A percentile compares a stretch with the other conserved stretches of the same genome.
phyloP scores from a whole-genome alignment of 2,888 invertebrate species.

The Diarsia rubi region DNA sequence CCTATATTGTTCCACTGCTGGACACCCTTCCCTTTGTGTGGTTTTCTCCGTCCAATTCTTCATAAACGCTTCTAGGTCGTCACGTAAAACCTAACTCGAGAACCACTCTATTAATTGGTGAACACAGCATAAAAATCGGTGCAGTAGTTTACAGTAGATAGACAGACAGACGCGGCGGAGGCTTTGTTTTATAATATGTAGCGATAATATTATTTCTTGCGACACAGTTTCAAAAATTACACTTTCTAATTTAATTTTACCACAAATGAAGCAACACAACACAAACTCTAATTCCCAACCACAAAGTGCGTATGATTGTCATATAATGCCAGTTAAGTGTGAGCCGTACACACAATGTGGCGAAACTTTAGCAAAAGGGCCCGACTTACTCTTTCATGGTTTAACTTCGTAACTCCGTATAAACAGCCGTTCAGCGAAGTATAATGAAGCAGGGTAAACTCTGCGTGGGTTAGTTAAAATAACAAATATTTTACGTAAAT shows the following conservation, averaged over 20 bases:
- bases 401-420: slow-evolving; percentile 49
- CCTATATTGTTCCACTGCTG: too few relatives aligned
- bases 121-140: too few relatives aligned
- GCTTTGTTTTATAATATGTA: too few relatives aligned
- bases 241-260: neutral
- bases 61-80: too few relatives aligned
- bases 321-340: slow-evolving; percentile 20
- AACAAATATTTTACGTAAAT: slow-evolving; percentile 31
- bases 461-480: slow-evolving; percentile 25
- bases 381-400: slow-evolving; percentile 48
- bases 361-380: slow-evolving; percentile 47
- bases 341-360: slow-evolving; percentile 25
- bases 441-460: slow-evolving; percentile 42
- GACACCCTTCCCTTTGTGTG: too few relatives aligned
- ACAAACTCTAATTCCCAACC: slow-evolving; percentile 20
- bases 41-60: too few relatives aligned
- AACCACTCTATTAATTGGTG: too few relatives aligned
- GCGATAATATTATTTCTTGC: neutral
- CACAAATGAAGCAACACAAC: slow-evolving; percentile 12
- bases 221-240: neutral
- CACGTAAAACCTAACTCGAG: too few relatives aligned
- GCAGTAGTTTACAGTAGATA: too few relatives aligned
- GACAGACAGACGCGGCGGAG: too few relatives aligned
- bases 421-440: slow-evolving; percentile 33
- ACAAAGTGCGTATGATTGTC: slow-evolving; percentile 33